Evolutionary conservation across 2,113 vertebrate species (phyloP).

Genomic region (Callospermophilus lateralis): DNA sequence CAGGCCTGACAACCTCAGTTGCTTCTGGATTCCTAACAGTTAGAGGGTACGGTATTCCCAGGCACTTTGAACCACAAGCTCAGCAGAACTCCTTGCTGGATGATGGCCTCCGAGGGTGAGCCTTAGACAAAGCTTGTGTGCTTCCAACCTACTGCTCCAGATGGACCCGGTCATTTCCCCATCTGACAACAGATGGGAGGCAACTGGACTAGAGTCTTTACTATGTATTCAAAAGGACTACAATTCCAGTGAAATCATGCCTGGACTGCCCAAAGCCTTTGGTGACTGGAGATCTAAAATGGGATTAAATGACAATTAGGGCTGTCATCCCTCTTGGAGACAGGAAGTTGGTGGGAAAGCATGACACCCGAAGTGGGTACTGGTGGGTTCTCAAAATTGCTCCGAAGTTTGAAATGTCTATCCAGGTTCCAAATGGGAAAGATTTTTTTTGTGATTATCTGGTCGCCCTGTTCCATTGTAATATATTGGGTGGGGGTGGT

Average conservation of each 20-base stretch:
- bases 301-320: neutral
- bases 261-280: neutral
- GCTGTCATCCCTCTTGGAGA: neutral
- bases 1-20: neutral
- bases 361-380: neutral
- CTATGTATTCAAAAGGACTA: neutral
- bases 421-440: neutral
- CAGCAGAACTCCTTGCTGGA: neutral
- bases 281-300: neutral
- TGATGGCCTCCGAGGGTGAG: neutral
- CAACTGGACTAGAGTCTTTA: neutral
- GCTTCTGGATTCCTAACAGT: neutral
- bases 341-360: neutral
- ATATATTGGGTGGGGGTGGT: neutral
- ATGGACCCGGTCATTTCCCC: neutral
- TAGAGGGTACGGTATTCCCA: neutral
- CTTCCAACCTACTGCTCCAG: neutral
- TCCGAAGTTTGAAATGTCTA: neutral
- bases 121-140: neutral
- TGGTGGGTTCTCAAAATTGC: neutral
- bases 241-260: neutral
- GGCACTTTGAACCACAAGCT: neutral
- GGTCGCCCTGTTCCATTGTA: fast-evolving
- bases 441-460: neutral
- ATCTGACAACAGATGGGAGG: neutral